Evolutionary conservation across 1,140 invertebrate species (phyloP).

Genomic region (Scaptomyza pallida): DNA sequence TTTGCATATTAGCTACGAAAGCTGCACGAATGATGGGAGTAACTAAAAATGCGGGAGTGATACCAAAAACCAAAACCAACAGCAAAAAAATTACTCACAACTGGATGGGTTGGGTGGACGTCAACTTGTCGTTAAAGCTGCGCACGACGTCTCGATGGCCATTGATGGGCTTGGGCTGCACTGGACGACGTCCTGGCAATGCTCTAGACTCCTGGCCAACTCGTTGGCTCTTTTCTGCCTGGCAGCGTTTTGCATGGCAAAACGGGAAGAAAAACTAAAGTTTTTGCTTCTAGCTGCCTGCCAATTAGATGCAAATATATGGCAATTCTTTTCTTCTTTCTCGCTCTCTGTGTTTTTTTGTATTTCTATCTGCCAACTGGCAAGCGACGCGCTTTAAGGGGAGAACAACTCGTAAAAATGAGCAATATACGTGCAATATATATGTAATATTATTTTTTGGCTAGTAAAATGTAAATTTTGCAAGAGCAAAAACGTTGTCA

Average conservation of each 20-base stretch:
- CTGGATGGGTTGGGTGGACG: conserved; percentile 5
- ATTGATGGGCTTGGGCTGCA: conserved; percentile 46
- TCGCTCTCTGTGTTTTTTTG: too few relatives aligned
- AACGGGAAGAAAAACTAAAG: conserved; percentile 17
- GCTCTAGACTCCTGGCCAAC: too few relatives aligned
- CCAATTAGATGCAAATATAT: conserved; percentile 80
- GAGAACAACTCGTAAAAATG: conserved; percentile 16
- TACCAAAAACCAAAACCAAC: background rate
- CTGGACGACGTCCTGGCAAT: conserved; percentile 6
- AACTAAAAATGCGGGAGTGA: conserved; percentile 4
- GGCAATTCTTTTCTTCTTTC: conserved; percentile 19
- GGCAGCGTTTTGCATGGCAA: conserved; percentile 44
- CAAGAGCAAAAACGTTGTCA: background rate
- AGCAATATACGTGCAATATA: conserved; percentile 21
- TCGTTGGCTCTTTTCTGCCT: conserved; percentile 26
- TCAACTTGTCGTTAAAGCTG: conserved; percentile 60
- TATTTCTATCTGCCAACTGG: conserved; percentile 16
- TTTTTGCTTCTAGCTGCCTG: conserved; percentile 60
- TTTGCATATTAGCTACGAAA: conserved; percentile 75
- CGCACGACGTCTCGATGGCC: conserved; percentile 50
- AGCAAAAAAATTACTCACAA: too few relatives aligned
- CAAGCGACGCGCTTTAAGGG: conserved; percentile 5
- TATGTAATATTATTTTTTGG: conserved; percentile 8
- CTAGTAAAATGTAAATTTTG: background rate
- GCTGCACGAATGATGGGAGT: conserved; percentile 48